phyloP scores from a whole-genome alignment of 1,140 invertebrate species.

The Cydia fagiglandana region DNA sequence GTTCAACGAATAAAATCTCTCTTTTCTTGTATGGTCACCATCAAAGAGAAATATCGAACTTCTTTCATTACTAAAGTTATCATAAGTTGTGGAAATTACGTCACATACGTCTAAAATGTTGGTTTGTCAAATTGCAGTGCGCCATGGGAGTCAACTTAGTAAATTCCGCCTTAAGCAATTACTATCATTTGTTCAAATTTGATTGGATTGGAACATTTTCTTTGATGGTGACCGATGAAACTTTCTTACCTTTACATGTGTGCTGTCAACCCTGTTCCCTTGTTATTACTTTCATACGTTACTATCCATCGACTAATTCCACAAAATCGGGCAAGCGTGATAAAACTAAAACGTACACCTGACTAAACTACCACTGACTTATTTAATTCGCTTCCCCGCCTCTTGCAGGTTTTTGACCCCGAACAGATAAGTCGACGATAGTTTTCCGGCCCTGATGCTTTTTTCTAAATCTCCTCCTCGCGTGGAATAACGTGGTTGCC shows the following conservation, averaged over 20 bases:
- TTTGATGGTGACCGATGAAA: neutral
- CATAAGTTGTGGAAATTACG: neutral
- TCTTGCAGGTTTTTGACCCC: neutral
- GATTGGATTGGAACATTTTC: neutral
- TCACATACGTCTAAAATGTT: too few species aligned
- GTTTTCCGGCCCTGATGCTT: conserved; percentile 51
- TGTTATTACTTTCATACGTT: neutral
- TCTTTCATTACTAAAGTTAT: neutral
- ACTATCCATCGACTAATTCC: neutral
- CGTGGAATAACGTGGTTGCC: conserved; percentile 81
- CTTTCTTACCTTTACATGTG: neutral
- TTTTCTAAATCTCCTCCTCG: conserved; percentile 50
- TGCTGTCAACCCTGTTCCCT: neutral
- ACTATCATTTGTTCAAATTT: neutral
- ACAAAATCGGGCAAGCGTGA: neutral
- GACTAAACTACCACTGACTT: neutral
- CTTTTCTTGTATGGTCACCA: neutral
- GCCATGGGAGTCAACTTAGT: neutral
- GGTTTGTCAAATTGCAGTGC: too few species aligned
- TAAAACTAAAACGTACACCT: conserved; percentile 7
- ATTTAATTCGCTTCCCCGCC: neutral
- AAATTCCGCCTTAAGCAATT: neutral
- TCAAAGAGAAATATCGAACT: neutral
- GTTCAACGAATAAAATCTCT: neutral
- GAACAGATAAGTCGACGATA: neutral